Evolutionary conservation across 2,888 invertebrate genomes (phyloP).

Genomic region (Anorthoa munda): DNA sequence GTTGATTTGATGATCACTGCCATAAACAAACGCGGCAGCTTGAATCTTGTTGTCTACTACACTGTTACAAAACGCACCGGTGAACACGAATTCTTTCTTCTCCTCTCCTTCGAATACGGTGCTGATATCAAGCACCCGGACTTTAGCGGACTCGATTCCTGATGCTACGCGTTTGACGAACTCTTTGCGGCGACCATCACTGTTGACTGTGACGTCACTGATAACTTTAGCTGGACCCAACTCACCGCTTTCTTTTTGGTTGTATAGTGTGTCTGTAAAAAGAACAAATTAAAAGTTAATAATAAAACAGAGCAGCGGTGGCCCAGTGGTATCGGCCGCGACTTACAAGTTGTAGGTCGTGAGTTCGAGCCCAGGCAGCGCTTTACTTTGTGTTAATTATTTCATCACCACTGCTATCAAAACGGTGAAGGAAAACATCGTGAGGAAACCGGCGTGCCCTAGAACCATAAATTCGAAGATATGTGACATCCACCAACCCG

Average conservation of each 20-base stretch:
- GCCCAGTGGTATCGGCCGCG: too few species aligned
- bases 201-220: slow-evolving; percentile 81
- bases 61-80: slow-evolving; percentile 90
- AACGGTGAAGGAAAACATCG: too few species aligned
- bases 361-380: too few species aligned
- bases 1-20: slow-evolving; percentile 84
- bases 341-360: too few species aligned
- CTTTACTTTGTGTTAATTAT: too few species aligned
- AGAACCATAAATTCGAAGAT: too few species aligned
- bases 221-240: slow-evolving; percentile 74
- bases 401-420: too few species aligned
- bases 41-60: slow-evolving; percentile 90
- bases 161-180: slow-evolving; percentile 88
- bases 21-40: slow-evolving; percentile 84
- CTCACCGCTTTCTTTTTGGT: slow-evolving; percentile 77
- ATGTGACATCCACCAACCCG: too few species aligned
- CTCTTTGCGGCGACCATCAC: slow-evolving; percentile 87
- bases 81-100: slow-evolving; percentile 87
- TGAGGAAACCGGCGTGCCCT: too few species aligned
- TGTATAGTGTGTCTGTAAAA: slow-evolving; percentile 78
- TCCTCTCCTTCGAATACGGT: slow-evolving; percentile 89
- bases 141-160: slow-evolving; percentile 89
- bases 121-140: slow-evolving; percentile 89
- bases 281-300: not conserved
- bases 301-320: too few species aligned